These are phyloP conservation scores for Lipophrys pholis DNA, from an alignment of 2,113 vertebrate genomes.

Conservation along the genomic window DNA sequence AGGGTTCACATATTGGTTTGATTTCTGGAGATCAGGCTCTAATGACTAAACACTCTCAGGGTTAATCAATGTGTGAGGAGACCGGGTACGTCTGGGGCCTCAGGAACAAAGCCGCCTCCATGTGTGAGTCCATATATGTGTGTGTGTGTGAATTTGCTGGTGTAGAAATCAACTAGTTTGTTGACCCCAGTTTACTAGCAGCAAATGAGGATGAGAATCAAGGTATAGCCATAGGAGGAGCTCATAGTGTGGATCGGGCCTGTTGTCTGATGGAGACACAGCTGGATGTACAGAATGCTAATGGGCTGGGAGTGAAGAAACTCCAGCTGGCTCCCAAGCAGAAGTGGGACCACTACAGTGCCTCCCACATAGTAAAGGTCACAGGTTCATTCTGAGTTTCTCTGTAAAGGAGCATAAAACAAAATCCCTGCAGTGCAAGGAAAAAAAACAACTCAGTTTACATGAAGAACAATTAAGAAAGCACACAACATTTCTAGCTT, in stretches of 20 bases:
- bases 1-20: constrained; percentile 81
- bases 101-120: constrained; percentile 53
- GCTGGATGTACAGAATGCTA: constrained; percentile 56
- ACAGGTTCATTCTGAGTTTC: constrained; percentile 60
- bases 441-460: neutral
- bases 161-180: neutral
- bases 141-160: constrained; percentile 6
- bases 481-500: neutral
- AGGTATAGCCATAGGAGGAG: constrained; percentile 37
- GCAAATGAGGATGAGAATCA: constrained; percentile 21
- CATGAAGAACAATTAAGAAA: neutral
- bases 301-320: constrained; percentile 65
- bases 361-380: constrained; percentile 68
- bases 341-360: constrained; percentile 53
- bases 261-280: constrained; percentile 58
- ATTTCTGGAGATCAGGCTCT: constrained; percentile 78
- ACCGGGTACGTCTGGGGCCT: constrained; percentile 51
- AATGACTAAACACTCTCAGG: constrained; percentile 76
- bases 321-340: constrained; percentile 68
- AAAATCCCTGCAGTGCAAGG: constrained; percentile 22
- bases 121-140: constrained; percentile 17
- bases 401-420: constrained; percentile 53
- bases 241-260: constrained; percentile 33
- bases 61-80: constrained; percentile 78
- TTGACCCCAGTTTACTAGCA: constrained; percentile 36